Evolutionary conservation across 2,888 invertebrate species (phyloP), one percentile per base, ranked within the genome.

Genomic region (Pelosia muscerda): DNA sequence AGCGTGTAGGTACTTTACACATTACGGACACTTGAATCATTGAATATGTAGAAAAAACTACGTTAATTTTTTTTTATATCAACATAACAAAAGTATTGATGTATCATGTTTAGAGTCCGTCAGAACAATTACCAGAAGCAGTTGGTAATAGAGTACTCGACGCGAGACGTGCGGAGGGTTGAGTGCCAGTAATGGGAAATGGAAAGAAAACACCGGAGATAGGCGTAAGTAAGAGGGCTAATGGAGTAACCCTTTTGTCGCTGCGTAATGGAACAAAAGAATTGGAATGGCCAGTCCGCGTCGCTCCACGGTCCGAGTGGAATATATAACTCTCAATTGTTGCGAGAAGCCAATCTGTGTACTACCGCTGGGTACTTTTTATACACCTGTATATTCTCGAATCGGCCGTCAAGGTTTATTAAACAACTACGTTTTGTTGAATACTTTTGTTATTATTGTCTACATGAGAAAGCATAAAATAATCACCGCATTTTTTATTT

Each of bases 151-250:
- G 68, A 70, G 63, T 34, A 23, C 62, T 64, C 62, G 64, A 60
- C 23, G 53, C 38, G 60, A 60, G 64, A 60, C 23, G 53, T 31
- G 60, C 54, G 59, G 59, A 69, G 72, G 73, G 73, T 74, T 70
- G 71, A 63, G 31, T 59, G 68, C 57, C 56, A 65, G 74, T 75
- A 77, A 75, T 74, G 70, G 75, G 75, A 83, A 84, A 86, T 86
- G 81, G 83, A 87, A 87, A 88, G 86, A 88, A 88, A 88, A 88
- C 84, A 88, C 81, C 81, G 82, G 84, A 84, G 77, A 79, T 79
- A 73, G 76, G 73, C 75, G 70, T 75, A 81, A 86, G 81, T 81
- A 75, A 70, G 73, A 74, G 78, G 73, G 78, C 77, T 84, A 83
- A 85, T 86, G 83, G 86, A 76, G 74, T 69, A 77, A 75, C 78